Base-by-base conservation (phyloP, 2,113 vertebrate species). In the Delphinus delphis region DNA sequence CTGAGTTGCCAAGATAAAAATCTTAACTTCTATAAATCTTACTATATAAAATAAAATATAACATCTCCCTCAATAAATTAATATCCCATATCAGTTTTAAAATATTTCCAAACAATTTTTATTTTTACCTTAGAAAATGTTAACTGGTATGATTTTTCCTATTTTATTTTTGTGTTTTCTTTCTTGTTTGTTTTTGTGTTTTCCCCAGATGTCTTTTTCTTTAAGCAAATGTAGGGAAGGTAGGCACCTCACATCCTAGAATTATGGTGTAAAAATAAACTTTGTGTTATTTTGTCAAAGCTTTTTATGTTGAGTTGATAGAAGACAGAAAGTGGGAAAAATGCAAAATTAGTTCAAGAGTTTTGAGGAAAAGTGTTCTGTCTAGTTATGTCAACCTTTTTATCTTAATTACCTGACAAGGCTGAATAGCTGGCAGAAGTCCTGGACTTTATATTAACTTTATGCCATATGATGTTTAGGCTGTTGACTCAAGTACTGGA, bases 51-150 rank as follows among this genome's bases (percentile, higher is more conserved):
- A 60, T 60, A 74, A 74, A 83, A 83, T 25, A 73, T 58, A 47
- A 73, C 41, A 0, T 62, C 7, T 71, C 20, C 18, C 1, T 77
- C 36, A 63, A 47, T 18, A 79, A 70, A 38, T 23, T 70, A 12
- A 65, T 77, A 88, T 65, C 44, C 17, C 12, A 89, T 15, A 65
- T 96, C 4, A 47, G 33, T 17, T 96, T 71, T 70, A 70, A n/a
- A 50, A 33, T 70, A 21, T 47, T 92, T 70, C 14, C 15, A 28
- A 71, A 63, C 3, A 77, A 84, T 92, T 79, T 84, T 84, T 79
- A 65, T n/a, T 84, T 92, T 89, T 92, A 77, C 4, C 10, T 77
- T 70, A 33, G 23, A 76, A 36, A n/a, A 12, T 83, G 10, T 33
- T 53, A 55, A 90, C 14, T 38, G 8, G 36, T 50, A 6, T 41